These are phyloP conservation scores for Hydraecia micacea DNA, from an alignment of 2,888 invertebrate species.

Conservation along the genomic window DNA sequence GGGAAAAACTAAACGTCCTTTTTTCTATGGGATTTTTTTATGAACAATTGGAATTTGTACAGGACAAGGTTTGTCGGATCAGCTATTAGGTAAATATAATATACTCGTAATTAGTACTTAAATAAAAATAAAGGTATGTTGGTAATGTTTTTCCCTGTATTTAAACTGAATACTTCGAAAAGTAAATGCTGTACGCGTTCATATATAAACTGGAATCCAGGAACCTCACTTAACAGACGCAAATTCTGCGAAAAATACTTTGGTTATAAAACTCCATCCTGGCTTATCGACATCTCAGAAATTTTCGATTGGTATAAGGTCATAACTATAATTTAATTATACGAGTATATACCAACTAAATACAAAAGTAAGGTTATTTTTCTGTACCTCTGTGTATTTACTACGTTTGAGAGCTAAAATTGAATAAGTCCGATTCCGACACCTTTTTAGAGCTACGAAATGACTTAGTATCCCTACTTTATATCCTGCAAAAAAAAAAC, in stretches of 20 bases:
- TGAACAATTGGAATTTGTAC: no score
- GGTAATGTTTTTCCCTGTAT: background rate
- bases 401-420: background rate
- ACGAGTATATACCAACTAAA: background rate
- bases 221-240: background rate
- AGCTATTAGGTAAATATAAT: no score
- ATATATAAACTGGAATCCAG: background rate
- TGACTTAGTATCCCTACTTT: background rate
- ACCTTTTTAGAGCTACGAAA: background rate
- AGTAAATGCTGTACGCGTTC: background rate
- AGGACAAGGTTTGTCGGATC: no score
- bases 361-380: background rate
- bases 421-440: background rate
- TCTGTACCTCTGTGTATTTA: background rate
- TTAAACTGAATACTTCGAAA: background rate
- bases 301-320: background rate
- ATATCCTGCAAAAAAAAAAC: background rate
- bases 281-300: background rate
- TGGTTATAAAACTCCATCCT: background rate
- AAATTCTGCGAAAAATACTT: background rate
- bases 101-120: no score
- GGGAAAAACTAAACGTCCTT: no score
- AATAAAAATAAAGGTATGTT: background rate
- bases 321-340: no score
- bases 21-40: no score